Conservation (phyloP, 2,797 vertebrate genomes). For the Catamblyrhynchus diadema region DNA sequence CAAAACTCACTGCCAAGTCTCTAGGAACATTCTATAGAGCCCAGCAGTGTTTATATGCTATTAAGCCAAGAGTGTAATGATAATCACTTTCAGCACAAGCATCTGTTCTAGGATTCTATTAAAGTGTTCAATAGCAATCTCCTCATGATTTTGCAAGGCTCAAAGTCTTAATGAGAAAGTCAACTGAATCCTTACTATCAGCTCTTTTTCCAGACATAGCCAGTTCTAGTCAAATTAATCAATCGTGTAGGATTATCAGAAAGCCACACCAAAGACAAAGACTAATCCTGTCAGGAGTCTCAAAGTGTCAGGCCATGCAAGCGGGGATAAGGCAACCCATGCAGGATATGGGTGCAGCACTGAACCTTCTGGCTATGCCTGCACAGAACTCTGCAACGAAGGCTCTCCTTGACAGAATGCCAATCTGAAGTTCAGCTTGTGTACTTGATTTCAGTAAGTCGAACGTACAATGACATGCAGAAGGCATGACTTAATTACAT, state of each 20-base stretch:
- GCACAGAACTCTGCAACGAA: neutral
- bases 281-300: neutral
- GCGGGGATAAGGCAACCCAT: neutral
- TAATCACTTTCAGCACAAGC: neutral
- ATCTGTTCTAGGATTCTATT: slow-evolving; percentile 36
- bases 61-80: neutral
- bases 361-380: neutral
- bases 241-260: neutral
- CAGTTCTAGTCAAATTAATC: slow-evolving; percentile 12
- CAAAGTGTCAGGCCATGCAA: neutral
- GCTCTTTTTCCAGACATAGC: neutral
- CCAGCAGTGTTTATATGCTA: neutral
- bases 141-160: slow-evolving; percentile 14
- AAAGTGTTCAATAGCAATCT: slow-evolving; percentile 2
- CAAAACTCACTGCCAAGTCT: slow-evolving; percentile 34
- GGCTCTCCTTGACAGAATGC: neutral
- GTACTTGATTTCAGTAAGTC: neutral
- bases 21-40: neutral
- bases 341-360: neutral
- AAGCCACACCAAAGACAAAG: neutral
- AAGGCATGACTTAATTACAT: neutral
- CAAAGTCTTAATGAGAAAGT: slow-evolving; percentile 33
- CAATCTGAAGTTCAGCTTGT: neutral
- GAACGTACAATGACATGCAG: neutral
- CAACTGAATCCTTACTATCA: neutral